A percentile compares a stretch with the other conserved stretches of the same genome.
phyloP scores from a whole-genome alignment of 1,140 invertebrate species.

The Euwallacea similis region DNA sequence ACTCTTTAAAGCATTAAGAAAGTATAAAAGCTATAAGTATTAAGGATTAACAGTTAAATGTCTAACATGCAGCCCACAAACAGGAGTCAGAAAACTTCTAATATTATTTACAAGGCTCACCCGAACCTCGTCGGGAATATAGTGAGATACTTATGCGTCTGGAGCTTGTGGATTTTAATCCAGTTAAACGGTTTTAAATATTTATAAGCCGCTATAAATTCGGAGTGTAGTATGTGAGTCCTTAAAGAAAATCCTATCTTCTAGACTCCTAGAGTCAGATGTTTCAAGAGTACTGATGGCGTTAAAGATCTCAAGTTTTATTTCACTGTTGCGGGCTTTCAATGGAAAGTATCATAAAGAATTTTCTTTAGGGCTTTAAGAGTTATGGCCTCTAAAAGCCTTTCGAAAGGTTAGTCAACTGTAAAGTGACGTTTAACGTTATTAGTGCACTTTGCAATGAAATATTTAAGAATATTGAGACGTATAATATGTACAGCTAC shows the following conservation, averaged over 20 bases:
- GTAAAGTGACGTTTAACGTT: neutral
- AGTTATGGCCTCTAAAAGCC: neutral
- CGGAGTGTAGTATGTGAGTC: neutral
- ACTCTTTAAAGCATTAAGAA: too few species aligned
- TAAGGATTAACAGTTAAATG: too few species aligned
- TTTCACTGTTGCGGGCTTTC: neutral
- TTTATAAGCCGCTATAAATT: conserved; percentile 6
- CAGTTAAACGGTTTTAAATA: conserved; percentile 5
- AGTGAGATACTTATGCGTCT: neutral
- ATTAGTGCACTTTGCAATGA: neutral
- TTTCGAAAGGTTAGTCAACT: neutral
- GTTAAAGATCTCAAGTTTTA: too few species aligned
- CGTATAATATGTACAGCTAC: neutral
- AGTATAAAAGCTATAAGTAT: too few species aligned
- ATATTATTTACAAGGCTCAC: neutral
- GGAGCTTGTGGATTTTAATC: conserved; percentile 1
- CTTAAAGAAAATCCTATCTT: neutral
- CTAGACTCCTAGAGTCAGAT: too few species aligned
- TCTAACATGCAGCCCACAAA: too few species aligned
- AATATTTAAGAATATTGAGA: neutral
- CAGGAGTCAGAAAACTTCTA: neutral
- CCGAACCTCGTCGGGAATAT: conserved; percentile 1
- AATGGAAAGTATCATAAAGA: neutral
- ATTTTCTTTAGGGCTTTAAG: neutral
- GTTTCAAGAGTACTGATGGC: too few species aligned